Percentiles rank a stretch among this genome's conserved stretches.
Conservation (phyloP, 2,797 vertebrate genomes). For the Channallabes apus region DNA sequence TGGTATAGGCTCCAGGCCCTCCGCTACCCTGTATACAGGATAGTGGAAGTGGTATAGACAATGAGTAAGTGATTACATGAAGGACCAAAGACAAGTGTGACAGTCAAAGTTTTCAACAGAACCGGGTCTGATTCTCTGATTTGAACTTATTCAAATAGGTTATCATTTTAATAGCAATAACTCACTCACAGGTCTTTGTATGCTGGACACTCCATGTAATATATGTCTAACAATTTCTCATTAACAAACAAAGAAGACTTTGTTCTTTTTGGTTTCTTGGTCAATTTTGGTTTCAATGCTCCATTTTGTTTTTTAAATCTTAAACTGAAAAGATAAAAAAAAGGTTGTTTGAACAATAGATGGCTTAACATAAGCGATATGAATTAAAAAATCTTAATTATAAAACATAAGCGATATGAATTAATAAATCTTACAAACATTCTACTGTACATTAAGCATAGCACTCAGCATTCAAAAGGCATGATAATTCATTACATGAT, state of each 20-base stretch:
- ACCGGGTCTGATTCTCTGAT: background rate
- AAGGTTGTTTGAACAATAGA: background rate
- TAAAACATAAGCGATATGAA: background rate
- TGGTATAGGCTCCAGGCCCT: too few species aligned
- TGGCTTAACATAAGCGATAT: background rate
- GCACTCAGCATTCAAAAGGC: background rate
- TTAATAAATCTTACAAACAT: background rate
- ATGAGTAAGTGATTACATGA: background rate
- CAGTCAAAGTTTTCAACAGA: background rate
- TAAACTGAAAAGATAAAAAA: background rate
- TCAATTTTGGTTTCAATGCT: too few species aligned
- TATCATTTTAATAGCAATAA: background rate
- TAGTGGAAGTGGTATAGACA: too few species aligned
- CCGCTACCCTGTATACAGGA: too few species aligned
- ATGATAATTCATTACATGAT: background rate
- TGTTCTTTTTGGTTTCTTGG: background rate
- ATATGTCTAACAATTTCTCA: background rate
- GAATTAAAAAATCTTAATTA: background rate
- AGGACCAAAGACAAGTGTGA: background rate
- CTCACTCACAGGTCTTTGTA: background rate
- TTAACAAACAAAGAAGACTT: background rate
- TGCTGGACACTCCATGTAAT: background rate
- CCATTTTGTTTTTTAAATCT: background rate
- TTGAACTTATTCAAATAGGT: background rate
- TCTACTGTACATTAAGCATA: background rate